phyloP scores from a whole-genome alignment of 2,113 vertebrate species.

The Grantiella picta region DNA sequence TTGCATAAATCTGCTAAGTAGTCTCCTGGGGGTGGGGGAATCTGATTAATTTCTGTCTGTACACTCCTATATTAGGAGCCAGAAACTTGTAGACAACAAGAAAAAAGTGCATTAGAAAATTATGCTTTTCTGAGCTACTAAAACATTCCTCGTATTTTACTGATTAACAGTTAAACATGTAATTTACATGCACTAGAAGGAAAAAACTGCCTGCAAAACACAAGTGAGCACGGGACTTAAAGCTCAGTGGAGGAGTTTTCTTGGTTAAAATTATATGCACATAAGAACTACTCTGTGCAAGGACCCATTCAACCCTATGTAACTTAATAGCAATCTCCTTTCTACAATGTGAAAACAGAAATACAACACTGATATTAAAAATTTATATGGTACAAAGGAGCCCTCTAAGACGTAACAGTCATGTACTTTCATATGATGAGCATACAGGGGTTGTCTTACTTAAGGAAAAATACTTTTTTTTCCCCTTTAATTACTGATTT shows the following conservation, averaged over 20 bases:
- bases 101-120: neutral
- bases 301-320: neutral
- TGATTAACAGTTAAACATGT: neutral
- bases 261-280: neutral
- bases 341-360: neutral
- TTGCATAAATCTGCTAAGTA: conserved; percentile 28
- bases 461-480: neutral
- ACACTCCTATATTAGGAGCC: neutral
- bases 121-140: neutral
- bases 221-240: neutral
- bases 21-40: neutral
- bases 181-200: neutral
- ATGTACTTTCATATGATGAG: neutral
- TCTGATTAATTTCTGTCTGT: neutral
- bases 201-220: neutral
- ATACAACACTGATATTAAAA: neutral
- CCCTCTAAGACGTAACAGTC: neutral
- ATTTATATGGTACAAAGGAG: neutral
- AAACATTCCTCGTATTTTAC: neutral
- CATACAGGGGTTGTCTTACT: neutral
- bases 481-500: neutral
- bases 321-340: neutral
- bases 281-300: neutral
- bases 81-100: neutral
- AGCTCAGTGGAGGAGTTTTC: neutral